Base-by-base conservation (phyloP, 2,113 vertebrate species). In the Tragelaphus imberbis region DNA sequence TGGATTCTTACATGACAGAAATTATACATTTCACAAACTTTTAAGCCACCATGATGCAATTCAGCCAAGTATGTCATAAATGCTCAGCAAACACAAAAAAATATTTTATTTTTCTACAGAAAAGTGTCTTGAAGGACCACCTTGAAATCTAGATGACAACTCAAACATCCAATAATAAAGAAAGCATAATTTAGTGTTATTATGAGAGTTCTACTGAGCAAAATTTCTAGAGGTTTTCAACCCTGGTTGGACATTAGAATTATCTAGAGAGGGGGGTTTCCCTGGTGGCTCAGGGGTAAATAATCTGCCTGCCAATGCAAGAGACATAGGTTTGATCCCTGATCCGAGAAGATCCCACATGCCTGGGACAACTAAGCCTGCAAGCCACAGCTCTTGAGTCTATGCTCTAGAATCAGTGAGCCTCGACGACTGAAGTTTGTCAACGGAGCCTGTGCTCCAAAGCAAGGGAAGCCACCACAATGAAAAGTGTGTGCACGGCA, bases 131-230 rank as follows among this genome's bases (percentile, higher is more conserved):
- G 44, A 94, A 61, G 15, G 36, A 94, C 58, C 33, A 81, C 21
- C 40, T 84, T 95, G 80, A 90, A 96, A 96, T 95, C 51, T 79
- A 44, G 27, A 87, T 58, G 49, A 91, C 51, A 93, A 25, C 27
- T 89, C 59, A 47, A 53, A 55, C 17, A 86, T 36, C 19, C 25
- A 47, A 59, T 28, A 82, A 94, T 79, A 86, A 91, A 55, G 94
- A 89, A 84, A 86, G 59, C 47, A 94, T 36, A 93, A 77, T 79
- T 59, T 68, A 93, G 77, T 90, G 44, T 71, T 88, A 59, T 75
- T 71, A 49, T 65, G 58, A 85, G 44, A 91, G 23, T 89, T 61
- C 53, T 58, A 91, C 51, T 63, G n/a, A 94, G 44, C 12, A 91
- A 89, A 79, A 89, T 68, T 82, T 89, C 44, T 89, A 92, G n/a